Base-by-base conservation (phyloP, 2,797 vertebrate species). In the Acanthis flammea region DNA sequence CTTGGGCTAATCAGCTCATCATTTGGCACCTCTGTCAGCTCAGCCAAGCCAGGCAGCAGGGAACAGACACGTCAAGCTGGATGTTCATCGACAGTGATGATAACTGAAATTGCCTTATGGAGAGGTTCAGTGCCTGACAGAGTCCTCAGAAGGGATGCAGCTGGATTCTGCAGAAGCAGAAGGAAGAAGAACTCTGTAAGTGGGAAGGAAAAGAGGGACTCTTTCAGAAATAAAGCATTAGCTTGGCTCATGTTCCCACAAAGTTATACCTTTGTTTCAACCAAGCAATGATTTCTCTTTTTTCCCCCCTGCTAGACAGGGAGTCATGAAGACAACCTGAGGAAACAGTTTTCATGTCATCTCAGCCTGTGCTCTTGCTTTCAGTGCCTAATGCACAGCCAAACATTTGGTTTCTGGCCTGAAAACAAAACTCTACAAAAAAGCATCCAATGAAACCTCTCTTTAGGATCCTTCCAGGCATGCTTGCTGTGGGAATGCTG, bases 311-410 rank as follows among this genome's bases (percentile, higher is more conserved):
- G 31, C 48, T 58, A 67, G 25, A 45, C 8, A 33, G 6, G 23
- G 12, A 72, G 27, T 12, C 12, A 7, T 50, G 57, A 89, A 88
- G 42, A 42, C 17, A 54, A 50, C 33, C 30, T 14, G 5, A 76
- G 14, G 15, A 21, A 91, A n/a, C 4, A 11, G 25, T 48, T 91
- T 87, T 54, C 31, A 4, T 16, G 30, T 37, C 13, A 62, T 58
- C 22, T 80, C 48, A 55, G 41, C 19, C 41, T 62, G 19, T 54
- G 44, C 31, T 91, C 22, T 51, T 82, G 7, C 28, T 50, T 89
- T 58, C 68, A 1, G 0, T 54, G 47, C 13, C 31, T 82, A 23
- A 35, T 33, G 21, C 17, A 6, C 1, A 0, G 24, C 33, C 37
- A 82, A 61, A 73, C 1, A 1, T 53, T 89, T 89, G 80, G 9